These are phyloP conservation scores for Slavum lentiscoides DNA, from an alignment of 2,888 invertebrate genomes.

Conservation along the genomic window DNA sequence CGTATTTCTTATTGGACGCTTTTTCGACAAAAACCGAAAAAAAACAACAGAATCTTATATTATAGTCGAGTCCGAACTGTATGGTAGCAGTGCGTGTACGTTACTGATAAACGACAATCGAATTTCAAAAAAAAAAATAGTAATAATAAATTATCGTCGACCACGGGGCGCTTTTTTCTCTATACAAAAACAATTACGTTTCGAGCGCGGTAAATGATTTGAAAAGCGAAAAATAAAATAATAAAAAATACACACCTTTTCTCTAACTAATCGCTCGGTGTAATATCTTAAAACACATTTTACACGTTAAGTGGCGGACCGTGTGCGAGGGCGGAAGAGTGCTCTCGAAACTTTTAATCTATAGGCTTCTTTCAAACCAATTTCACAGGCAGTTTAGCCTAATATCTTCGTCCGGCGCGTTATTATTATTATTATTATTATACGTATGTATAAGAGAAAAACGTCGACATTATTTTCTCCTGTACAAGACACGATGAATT, in stretches of 20 bases:
- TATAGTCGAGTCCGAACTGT: not conserved
- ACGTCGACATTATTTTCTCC: not conserved
- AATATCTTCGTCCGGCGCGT: not conserved
- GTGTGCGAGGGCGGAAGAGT: not conserved
- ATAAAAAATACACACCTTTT: not conserved
- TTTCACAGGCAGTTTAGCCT: constrained; percentile 48
- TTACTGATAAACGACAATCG: constrained; percentile 35
- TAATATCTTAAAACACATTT: constrained; percentile 10
- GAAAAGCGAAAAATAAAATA: not conserved
- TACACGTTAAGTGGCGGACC: not conserved
- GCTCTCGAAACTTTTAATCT: not conserved
- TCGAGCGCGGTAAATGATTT: constrained; percentile 28
- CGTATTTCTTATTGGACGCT: too few relatives aligned
- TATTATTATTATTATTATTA: not conserved
- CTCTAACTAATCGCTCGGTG: too few relatives aligned
- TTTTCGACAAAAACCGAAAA: too few relatives aligned
- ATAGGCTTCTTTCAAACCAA: constrained; percentile 19
- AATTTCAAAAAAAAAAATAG: constrained; percentile 14
- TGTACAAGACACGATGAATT: constrained; percentile 17
- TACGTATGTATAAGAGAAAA: not conserved
- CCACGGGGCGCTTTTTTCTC: too few relatives aligned
- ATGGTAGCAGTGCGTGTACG: too few relatives aligned
- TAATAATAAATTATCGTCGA: too few relatives aligned
- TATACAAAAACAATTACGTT: not conserved
- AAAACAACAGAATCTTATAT: not conserved